These are phyloP conservation scores for Pectinophora gossypiella DNA, from an alignment of 1,140 invertebrate genomes.

Conservation along the genomic window DNA sequence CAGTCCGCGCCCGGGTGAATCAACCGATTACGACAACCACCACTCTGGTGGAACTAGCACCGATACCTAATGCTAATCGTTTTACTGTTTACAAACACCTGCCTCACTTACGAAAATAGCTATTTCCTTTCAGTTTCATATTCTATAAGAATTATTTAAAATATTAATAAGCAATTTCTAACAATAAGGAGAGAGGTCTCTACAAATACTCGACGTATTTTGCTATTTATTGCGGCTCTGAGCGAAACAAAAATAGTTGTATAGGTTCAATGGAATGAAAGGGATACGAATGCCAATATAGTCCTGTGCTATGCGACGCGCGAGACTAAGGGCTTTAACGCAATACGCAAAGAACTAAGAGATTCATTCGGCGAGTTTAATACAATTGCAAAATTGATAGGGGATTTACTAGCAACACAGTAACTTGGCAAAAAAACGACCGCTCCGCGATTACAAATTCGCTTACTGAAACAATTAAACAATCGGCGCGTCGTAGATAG, in stretches of 20 bases:
- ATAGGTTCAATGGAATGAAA: constrained; percentile 22
- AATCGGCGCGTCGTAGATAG: constrained; percentile 41
- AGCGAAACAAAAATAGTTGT: constrained; percentile 29
- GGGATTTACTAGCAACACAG: background rate
- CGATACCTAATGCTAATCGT: constrained; percentile 43
- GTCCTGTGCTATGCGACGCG: constrained; percentile 8
- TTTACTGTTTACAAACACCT: background rate
- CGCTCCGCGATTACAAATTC: constrained; percentile 50
- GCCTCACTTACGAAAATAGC: constrained; percentile 23
- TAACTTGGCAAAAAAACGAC: constrained; percentile 38
- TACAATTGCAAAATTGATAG: background rate
- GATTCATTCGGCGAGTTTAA: no score
- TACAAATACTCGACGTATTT: constrained; percentile 25
- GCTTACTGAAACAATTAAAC: constrained; percentile 58
- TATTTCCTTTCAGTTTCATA: no score
- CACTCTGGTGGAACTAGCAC: constrained; percentile 37
- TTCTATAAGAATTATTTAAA: no score
- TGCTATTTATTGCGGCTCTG: constrained; percentile 23
- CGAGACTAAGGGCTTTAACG: constrained; percentile 4
- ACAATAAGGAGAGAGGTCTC: no score
- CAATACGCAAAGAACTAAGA: background rate
- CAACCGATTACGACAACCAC: constrained; percentile 47
- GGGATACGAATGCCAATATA: constrained; percentile 19
- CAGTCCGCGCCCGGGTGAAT: constrained; percentile 48
- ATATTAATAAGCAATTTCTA: no score